These are phyloP conservation scores for Pteria penguin DNA, from an alignment of 2,888 invertebrate species.

Conservation along the genomic window DNA sequence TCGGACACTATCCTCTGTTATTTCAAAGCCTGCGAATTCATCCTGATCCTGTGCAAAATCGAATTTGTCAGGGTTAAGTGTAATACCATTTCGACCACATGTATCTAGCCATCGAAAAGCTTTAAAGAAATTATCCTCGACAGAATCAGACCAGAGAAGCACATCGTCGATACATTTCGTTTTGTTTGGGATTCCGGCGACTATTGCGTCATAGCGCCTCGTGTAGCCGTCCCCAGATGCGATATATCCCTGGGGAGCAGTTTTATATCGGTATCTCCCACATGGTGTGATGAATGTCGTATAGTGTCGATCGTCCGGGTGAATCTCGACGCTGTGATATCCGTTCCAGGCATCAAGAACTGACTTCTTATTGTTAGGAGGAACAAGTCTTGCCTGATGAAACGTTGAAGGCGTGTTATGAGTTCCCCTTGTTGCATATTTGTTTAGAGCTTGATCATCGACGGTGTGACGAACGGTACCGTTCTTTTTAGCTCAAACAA, in stretches of 20 bases:
- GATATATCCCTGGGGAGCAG: too few species aligned
- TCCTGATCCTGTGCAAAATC: too few species aligned
- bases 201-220: slow-evolving; percentile 57
- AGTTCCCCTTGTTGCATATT: slow-evolving; percentile 52
- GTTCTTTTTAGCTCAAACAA: not conserved
- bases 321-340: slow-evolving; percentile 30
- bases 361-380: slow-evolving; percentile 48
- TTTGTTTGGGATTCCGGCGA: slow-evolving; percentile 52
- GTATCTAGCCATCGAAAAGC: slow-evolving; percentile 55
- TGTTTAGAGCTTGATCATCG: not conserved
- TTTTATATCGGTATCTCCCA: slow-evolving; percentile 57
- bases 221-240: too few species aligned
- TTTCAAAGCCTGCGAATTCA: too few species aligned
- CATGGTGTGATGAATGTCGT: slow-evolving; percentile 56
- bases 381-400: slow-evolving; percentile 54
- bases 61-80: too few species aligned
- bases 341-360: slow-evolving; percentile 29
- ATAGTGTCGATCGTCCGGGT: slow-evolving; percentile 32
- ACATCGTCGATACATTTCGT: too few species aligned
- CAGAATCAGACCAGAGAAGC: slow-evolving; percentile 49
- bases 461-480: not conserved
- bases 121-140: slow-evolving; percentile 56
- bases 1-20: too few species aligned
- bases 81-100: too few species aligned
- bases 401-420: slow-evolving; percentile 59